phyloP scores from a whole-genome alignment of 2,113 vertebrate species.

The Nibea albiflora region DNA sequence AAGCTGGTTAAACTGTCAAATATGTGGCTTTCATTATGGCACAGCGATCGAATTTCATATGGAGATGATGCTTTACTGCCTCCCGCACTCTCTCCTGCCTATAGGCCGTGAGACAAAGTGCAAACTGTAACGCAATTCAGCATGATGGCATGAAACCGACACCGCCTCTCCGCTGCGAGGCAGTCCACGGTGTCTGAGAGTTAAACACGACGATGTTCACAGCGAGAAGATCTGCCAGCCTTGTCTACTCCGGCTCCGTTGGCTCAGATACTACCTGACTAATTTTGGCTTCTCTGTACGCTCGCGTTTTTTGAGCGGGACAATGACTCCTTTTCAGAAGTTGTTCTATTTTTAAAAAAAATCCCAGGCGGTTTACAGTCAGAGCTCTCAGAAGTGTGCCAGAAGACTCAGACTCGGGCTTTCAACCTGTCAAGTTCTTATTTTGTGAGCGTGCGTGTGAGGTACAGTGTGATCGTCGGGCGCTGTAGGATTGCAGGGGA shows the following conservation, averaged over 20 bases:
- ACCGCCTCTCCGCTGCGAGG: slow-evolving; percentile 47
- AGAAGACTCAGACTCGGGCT: slow-evolving; percentile 55
- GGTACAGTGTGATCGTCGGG: slow-evolving; percentile 17
- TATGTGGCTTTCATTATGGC: slow-evolving; percentile 53
- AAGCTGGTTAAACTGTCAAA: slow-evolving; percentile 61
- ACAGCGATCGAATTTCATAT: slow-evolving; percentile 54
- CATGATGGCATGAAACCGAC: slow-evolving; percentile 44
- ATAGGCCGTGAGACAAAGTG: slow-evolving; percentile 43
- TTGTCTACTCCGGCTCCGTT: slow-evolving; percentile 39
- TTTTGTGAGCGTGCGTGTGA: slow-evolving; percentile 32
- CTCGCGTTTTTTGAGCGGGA: slow-evolving; percentile 62
- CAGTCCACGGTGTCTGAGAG: slow-evolving; percentile 27
- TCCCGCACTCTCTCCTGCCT: slow-evolving; percentile 10
- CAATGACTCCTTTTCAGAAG: slow-evolving; percentile 77
- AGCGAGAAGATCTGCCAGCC: slow-evolving; percentile 57
- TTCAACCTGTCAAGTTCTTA: slow-evolving; percentile 66
- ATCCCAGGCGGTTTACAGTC: slow-evolving; percentile 73
- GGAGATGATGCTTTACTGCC: slow-evolving; percentile 47
- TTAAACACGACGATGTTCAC: slow-evolving; percentile 36
- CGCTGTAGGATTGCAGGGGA: slow-evolving; percentile 32
- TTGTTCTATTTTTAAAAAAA: slow-evolving; percentile 75
- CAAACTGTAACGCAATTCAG: slow-evolving; percentile 37
- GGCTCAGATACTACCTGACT: slow-evolving; percentile 68
- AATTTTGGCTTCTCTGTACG: slow-evolving; percentile 66
- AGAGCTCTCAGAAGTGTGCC: slow-evolving; percentile 64